Evolutionary conservation across 2,113 vertebrate species (phyloP).

Genomic region (Calyptomena viridis): DNA sequence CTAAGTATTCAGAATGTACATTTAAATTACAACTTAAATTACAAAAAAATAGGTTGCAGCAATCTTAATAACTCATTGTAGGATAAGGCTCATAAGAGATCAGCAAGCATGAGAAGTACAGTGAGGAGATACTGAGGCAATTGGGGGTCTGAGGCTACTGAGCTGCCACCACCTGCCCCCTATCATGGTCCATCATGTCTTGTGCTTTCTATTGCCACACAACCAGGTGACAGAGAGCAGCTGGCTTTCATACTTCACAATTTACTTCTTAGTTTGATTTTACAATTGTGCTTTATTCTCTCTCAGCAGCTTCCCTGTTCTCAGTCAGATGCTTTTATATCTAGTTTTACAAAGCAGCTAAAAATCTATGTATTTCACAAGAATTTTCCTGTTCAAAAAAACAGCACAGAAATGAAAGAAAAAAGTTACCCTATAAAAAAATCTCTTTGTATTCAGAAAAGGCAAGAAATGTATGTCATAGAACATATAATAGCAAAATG

Average conservation of each 20-base stretch:
- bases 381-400: not conserved
- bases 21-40: not conserved
- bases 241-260: not conserved
- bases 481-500: not conserved
- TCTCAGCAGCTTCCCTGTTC: not conserved
- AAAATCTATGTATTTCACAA: not conserved
- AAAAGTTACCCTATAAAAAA: not conserved
- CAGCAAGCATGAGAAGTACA: not conserved
- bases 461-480: not conserved
- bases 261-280: not conserved
- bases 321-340: not conserved
- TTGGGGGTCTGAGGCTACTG: not conserved
- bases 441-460: not conserved
- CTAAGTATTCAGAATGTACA: not conserved
- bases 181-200: not conserved
- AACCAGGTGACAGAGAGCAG: not conserved
- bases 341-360: not conserved
- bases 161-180: not conserved
- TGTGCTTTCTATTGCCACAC: not conserved
- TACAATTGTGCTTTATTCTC: not conserved
- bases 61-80: not conserved
- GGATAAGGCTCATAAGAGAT: not conserved
- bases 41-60: not conserved
- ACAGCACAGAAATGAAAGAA: not conserved
- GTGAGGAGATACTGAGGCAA: not conserved